Evolutionary conservation across 2,797 vertebrate genomes (phyloP).

Genomic region (Onychomys leucogaster): DNA sequence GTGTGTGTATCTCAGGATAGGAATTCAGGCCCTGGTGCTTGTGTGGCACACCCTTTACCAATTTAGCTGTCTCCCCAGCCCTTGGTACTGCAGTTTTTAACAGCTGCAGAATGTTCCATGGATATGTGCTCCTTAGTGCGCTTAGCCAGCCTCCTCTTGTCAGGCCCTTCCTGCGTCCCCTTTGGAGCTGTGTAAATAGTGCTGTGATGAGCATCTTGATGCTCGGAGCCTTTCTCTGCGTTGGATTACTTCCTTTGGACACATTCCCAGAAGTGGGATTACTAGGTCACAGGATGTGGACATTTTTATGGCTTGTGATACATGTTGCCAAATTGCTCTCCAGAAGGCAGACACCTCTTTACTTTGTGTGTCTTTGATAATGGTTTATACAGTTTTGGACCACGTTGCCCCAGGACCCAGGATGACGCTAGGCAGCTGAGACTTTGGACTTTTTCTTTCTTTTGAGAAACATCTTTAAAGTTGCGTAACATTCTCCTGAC

Average conservation of each 20-base stretch:
- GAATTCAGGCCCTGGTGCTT: neutral
- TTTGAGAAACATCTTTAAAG: conserved; percentile 18
- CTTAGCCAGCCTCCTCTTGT: neutral
- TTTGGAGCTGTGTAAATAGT: conserved; percentile 17
- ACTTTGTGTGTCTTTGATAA: conserved; percentile 28
- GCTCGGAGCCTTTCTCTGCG: neutral
- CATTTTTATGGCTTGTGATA: conserved; percentile 64
- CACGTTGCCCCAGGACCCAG: neutral
- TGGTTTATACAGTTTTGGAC: neutral
- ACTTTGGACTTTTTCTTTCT: neutral
- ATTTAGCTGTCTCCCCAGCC: neutral
- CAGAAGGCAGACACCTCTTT: conserved; percentile 1
- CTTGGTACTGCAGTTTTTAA: neutral
- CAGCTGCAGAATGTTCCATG: neutral
- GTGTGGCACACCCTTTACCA: neutral
- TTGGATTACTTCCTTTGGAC: conserved; percentile 72
- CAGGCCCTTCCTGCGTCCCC: conserved; percentile 15
- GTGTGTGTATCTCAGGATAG: neutral
- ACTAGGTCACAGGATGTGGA: conserved; percentile 71
- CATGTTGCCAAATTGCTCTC: conserved; percentile 58
- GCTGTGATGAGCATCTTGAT: neutral
- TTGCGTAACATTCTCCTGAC: conserved; percentile 15
- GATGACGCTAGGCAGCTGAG: neutral
- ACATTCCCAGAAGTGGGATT: conserved; percentile 69
- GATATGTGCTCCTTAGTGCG: neutral